Percentiles rank a stretch among this genome's conserved stretches.
Conservation (phyloP, 2,888 invertebrate genomes). For the Ceraclea dissimilis region DNA sequence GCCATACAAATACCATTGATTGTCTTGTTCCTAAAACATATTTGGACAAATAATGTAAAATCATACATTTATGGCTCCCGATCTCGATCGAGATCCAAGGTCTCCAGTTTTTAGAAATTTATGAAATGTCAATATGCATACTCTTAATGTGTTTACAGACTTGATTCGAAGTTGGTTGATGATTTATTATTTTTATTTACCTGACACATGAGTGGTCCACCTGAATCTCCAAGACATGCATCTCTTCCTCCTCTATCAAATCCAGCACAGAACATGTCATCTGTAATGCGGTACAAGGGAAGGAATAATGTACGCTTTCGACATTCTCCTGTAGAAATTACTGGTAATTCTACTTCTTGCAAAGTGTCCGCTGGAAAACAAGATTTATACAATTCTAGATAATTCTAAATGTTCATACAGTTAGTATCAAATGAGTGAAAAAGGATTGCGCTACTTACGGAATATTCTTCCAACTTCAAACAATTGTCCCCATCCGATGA, state of each 20-base stretch:
- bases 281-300: conserved; percentile 68
- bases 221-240: conserved; percentile 74
- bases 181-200: conserved; percentile 42
- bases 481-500: conserved; percentile 75
- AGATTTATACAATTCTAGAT: no score
- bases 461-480: conserved; percentile 72
- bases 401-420: background rate
- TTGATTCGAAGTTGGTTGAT: no score
- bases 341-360: conserved; percentile 73
- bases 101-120: no score
- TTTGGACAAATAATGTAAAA: no score
- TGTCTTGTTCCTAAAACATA: conserved; percentile 37
- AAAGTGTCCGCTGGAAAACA: conserved; percentile 65
- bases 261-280: conserved; percentile 78
- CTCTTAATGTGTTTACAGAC: no score
- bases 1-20: conserved; percentile 50
- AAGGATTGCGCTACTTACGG: conserved; percentile 49
- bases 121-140: no score
- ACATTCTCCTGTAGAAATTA: conserved; percentile 71
- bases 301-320: conserved; percentile 65
- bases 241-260: conserved; percentile 72
- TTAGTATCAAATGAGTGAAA: background rate
- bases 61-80: no score
- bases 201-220: conserved; percentile 72
- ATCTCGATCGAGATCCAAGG: no score